Conservation (phyloP, 2,113 vertebrate genomes). For the Platanista minor region DNA sequence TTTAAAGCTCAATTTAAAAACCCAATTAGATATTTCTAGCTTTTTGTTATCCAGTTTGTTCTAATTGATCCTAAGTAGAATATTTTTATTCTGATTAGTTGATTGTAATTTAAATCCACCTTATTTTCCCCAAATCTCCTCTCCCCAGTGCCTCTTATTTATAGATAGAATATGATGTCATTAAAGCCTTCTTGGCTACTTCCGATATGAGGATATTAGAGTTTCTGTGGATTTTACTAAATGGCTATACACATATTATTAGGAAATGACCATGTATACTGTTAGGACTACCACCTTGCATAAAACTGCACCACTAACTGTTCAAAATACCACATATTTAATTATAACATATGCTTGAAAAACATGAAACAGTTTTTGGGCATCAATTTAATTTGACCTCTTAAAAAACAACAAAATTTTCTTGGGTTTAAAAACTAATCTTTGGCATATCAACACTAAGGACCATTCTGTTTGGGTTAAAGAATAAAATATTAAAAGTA, state of each 20-base stretch:
- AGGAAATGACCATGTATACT: background rate
- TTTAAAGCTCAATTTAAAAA: background rate
- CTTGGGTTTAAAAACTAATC: background rate
- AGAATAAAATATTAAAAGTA: background rate
- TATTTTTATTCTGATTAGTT: background rate
- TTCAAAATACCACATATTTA: background rate
- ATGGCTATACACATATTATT: background rate
- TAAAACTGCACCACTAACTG: background rate
- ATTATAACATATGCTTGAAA: background rate
- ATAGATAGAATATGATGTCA: background rate
- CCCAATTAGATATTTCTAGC: background rate
- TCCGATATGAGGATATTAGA: background rate
- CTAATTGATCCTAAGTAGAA: background rate
- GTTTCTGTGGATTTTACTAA: background rate
- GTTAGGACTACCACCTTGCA: background rate
- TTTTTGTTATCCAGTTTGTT: background rate
- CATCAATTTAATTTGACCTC: background rate
- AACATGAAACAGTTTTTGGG: background rate
- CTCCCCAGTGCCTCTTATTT: background rate
- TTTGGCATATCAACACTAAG: background rate
- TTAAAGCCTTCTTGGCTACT: background rate
- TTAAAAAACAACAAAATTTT: background rate
- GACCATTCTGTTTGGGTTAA: background rate
- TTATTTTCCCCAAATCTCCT: background rate
- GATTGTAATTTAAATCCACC: background rate